phyloP scores from a whole-genome alignment of 2,888 invertebrate species.

The Strigamia maritima region DNA sequence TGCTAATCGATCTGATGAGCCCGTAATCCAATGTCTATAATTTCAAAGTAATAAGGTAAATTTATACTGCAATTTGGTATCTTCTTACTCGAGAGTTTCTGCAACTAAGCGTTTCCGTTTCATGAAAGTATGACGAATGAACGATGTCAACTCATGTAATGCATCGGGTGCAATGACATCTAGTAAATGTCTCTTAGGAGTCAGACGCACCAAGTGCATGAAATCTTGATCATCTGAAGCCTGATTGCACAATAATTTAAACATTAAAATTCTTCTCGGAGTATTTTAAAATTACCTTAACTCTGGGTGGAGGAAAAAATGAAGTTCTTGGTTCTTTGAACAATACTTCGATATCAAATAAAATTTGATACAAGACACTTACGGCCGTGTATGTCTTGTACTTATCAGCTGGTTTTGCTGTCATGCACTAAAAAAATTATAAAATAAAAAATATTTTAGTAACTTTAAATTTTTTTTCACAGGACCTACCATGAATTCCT shows the following conservation, averaged over 20 bases:
- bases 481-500: background rate
- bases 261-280: background rate
- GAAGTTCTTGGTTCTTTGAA: conserved; percentile 62
- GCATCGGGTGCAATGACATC: conserved; percentile 7
- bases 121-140: conserved; percentile 64
- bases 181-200: conserved; percentile 56
- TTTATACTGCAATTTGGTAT: background rate
- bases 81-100: background rate
- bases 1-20: conserved; percentile 67
- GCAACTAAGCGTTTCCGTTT: conserved; percentile 61
- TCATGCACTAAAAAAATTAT: background rate
- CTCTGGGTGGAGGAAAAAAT: conserved; percentile 62
- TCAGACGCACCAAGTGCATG: conserved; percentile 65
- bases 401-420: conserved; percentile 55
- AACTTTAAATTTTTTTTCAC: background rate
- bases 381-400: conserved; percentile 58
- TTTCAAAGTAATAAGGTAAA: conserved; percentile 59
- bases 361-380: conserved; percentile 64
- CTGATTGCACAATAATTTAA: background rate
- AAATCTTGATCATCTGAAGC: conserved; percentile 57
- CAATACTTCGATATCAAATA: conserved; percentile 64
- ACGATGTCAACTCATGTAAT: conserved; percentile 66
- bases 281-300: background rate
- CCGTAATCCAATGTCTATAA: conserved; percentile 75
- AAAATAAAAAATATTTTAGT: background rate